Evolutionary conservation across 2,797 vertebrate species (phyloP), one percentile per base, ranked within the genome.

Genomic region (Megaceryle alcyon): DNA sequence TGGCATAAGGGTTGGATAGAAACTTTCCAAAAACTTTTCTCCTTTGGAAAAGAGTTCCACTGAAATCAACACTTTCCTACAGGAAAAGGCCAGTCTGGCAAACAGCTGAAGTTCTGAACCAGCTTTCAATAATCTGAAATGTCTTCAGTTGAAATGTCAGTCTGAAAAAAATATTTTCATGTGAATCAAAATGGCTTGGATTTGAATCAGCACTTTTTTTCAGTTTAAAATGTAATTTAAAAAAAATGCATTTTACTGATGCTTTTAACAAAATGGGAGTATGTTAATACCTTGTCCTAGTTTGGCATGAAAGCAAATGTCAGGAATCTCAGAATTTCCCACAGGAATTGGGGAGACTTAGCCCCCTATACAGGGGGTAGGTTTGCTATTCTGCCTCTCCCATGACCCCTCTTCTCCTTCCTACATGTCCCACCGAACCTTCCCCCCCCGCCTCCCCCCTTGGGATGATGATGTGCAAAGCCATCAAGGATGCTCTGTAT

Each of bases 41-140:
- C 78, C 48, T 88, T 96, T 92, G 88, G 93, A 95, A 97, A 95
- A 90, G 81, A 12, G 26, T 94, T 96, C 94, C 92, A 95, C 91
- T 96, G 94, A 95, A 96, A 96, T 87, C 94, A 95, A 97, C 88
- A 93, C 88, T 96, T 97, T 95, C 86, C 88, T 86, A 92, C 86
- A 92, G 95, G 93, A 97, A 95, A 96, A 94, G 93, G 71, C 90
- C 88, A 80, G 86, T 93, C 90, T 96, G 94, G 94, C 91, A 95
- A 93, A 91, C 28, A 91, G 92, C 54, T 92, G 82, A 94, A 91
- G 64, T 92, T 95, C 88, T 96, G 86, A 96, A 88, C 88, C 71
- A 94, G 92, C 95, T 94, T 96, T 96, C 96, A 96, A 72, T 94
- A 92, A 87, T 88, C 72, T 83, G 75, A 95, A 96, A 96, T 93